A percentile compares a stretch with the other conserved stretches of the same genome.
phyloP scores from a whole-genome alignment of 2,797 vertebrate genomes.

The Helostoma temminkii region DNA sequence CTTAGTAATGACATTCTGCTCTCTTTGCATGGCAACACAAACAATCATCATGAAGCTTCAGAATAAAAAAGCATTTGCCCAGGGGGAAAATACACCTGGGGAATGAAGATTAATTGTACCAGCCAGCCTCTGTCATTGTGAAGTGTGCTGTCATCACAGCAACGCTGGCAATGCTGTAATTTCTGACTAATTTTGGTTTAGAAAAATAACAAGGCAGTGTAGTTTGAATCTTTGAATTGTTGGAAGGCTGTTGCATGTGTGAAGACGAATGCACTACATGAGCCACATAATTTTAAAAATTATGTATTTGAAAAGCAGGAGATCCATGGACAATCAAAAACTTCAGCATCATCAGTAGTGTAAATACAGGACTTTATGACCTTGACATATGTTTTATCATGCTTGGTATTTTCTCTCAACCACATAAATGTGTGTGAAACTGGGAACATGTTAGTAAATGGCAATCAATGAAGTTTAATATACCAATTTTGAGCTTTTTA shows the following conservation, averaged over 20 bases:
- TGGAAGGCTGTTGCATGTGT: neutral
- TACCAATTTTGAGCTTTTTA: too few relatives aligned
- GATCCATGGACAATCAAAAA: neutral
- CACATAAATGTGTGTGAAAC: too few relatives aligned
- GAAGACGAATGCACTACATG: neutral
- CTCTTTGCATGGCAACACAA: neutral
- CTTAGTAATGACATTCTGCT: slow-evolving; percentile 2
- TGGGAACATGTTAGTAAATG: too few relatives aligned
- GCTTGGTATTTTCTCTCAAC: too few relatives aligned
- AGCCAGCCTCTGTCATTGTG: slow-evolving; percentile 49
- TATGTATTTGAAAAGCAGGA: neutral
- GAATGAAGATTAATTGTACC: slow-evolving; percentile 21
- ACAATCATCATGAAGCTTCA: slow-evolving; percentile 30
- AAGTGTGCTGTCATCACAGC: slow-evolving; percentile 33
- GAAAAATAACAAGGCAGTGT: slow-evolving; percentile 28
- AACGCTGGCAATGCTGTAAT: slow-evolving; percentile 32
- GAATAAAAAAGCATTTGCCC: slow-evolving; percentile 30
- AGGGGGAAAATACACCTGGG: slow-evolving; percentile 16
- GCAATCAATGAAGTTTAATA: too few relatives aligned
- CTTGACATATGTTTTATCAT: too few relatives aligned
- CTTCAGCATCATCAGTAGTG: too few relatives aligned
- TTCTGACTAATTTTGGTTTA: slow-evolving; percentile 37
- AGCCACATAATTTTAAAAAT: neutral
- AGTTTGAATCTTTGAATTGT: slow-evolving; percentile 16
- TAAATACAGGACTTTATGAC: too few relatives aligned